Evolutionary conservation across 2,797 vertebrate genomes (phyloP).

Genomic region (Luscinia megarhynchos): DNA sequence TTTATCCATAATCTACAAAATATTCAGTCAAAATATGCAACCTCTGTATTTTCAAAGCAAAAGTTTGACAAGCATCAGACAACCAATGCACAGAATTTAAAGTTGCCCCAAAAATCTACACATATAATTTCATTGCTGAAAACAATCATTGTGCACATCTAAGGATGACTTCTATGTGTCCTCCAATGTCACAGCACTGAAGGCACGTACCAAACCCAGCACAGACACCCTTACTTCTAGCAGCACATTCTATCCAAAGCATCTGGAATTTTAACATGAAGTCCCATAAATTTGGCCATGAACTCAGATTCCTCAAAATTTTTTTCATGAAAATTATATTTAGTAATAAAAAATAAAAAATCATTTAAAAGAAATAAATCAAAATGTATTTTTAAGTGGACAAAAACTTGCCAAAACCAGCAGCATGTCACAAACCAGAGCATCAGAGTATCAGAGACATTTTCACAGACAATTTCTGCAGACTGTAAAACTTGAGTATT

Average conservation of each 20-base stretch:
- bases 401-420: neutral
- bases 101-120: neutral
- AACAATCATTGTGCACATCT: neutral
- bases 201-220: neutral
- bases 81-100: neutral
- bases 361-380: neutral
- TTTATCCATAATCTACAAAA: neutral
- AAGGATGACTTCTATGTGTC: neutral
- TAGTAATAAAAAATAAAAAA: neutral
- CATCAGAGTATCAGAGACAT: neutral
- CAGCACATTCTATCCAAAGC: neutral
- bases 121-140: neutral
- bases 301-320: neutral
- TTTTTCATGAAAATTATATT: neutral
- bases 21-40: neutral
- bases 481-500: neutral
- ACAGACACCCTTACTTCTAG: neutral
- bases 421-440: neutral
- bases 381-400: neutral
- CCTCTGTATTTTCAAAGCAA: neutral
- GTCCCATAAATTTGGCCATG: neutral
- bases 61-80: neutral
- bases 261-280: neutral
- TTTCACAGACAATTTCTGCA: accelerated
- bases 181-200: neutral